Evolutionary conservation across 2,888 invertebrate species (phyloP).

Genomic region (Meiosimyza platycephala): DNA sequence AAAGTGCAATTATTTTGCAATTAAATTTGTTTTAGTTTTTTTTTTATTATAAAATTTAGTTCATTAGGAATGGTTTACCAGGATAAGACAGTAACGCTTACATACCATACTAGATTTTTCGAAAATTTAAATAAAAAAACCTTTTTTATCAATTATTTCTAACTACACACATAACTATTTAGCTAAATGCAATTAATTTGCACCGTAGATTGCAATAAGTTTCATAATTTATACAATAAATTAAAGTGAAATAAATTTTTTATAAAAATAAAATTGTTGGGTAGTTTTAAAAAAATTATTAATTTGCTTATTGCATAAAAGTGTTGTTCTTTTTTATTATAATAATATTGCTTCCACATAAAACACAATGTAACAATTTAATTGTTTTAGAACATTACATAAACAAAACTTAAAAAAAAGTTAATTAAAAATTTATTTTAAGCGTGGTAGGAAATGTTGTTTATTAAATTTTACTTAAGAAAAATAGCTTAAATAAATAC

Average conservation of each 20-base stretch:
- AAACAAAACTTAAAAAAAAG: conserved; percentile 34
- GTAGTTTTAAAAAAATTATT: not conserved
- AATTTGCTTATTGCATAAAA: conserved; percentile 10
- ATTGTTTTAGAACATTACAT: conserved; percentile 24
- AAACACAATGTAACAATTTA: conserved; percentile 28
- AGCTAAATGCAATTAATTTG: too few relatives aligned
- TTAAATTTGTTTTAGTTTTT: too few relatives aligned
- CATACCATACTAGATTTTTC: too few relatives aligned
- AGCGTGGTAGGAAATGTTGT: not conserved
- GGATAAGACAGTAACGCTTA: too few relatives aligned
- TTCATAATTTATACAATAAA: not conserved
- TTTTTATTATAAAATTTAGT: too few relatives aligned
- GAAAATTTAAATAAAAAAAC: too few relatives aligned
- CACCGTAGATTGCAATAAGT: too few relatives aligned
- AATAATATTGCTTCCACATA: conserved; percentile 54
- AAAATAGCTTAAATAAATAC: conserved; percentile 1
- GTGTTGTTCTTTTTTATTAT: not conserved
- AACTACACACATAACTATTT: too few relatives aligned
- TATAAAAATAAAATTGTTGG: not conserved
- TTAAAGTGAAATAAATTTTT: not conserved
- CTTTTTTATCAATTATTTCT: too few relatives aligned
- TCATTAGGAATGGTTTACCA: too few relatives aligned
- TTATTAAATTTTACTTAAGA: conserved; percentile 1
- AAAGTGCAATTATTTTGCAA: too few relatives aligned
- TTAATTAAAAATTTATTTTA: not conserved